Conservation (phyloP, 1,140 invertebrate species). For the Portunus trituberculatus region DNA sequence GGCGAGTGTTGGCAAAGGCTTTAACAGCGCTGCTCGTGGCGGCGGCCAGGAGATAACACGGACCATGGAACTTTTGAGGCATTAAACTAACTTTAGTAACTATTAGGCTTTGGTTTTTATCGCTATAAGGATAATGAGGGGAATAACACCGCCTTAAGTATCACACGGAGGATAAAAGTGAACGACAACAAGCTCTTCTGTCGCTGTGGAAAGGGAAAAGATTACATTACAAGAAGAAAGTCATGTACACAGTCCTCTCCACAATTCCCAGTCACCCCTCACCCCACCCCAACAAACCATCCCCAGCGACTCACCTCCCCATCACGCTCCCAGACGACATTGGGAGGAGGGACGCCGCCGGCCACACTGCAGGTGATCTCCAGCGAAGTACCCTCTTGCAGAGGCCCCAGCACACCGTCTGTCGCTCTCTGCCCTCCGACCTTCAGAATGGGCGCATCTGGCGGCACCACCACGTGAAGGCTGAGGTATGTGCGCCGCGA, state of each 20-base stretch:
- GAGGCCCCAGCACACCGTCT: slow-evolving; percentile 55
- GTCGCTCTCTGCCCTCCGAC: slow-evolving; percentile 48
- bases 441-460: slow-evolving; percentile 47
- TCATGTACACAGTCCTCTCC: too few relatives aligned
- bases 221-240: neutral
- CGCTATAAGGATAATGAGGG: slow-evolving; percentile 1
- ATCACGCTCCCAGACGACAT: slow-evolving; percentile 47
- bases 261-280: too few relatives aligned
- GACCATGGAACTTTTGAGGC: neutral
- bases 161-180: neutral
- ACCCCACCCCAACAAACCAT: too few relatives aligned
- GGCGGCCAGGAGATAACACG: neutral
- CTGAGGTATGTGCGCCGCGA: slow-evolving; percentile 57
- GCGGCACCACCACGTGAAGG: slow-evolving; percentile 62
- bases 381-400: slow-evolving; percentile 41
- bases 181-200: neutral
- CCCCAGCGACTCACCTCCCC: slow-evolving; percentile 37
- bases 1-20: neutral
- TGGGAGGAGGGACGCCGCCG: slow-evolving; percentile 54
- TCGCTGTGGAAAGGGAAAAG: neutral
- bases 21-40: neutral
- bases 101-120: neutral
- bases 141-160: neutral
- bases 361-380: slow-evolving; percentile 63
- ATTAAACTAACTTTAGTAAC: slow-evolving; percentile 24